Base-by-base conservation (phyloP, 2,113 vertebrate species). In the Phaetusa simplex region DNA sequence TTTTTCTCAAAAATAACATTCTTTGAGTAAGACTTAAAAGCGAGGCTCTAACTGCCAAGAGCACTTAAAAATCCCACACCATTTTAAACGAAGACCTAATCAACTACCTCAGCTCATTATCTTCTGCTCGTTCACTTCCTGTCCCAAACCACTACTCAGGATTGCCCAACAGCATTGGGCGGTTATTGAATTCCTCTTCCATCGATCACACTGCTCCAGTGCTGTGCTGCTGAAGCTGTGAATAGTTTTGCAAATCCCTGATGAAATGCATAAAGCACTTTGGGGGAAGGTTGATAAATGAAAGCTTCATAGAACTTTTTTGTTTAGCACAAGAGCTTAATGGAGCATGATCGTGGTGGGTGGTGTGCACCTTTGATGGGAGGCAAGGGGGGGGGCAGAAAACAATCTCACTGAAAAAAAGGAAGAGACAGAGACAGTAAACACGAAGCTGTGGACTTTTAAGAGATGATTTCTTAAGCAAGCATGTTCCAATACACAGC, bases 251-350 rank as follows among this genome's bases (percentile, higher is more conserved):
- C 66, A 97, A 93, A 93, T 96, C 91, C 96, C 95, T 53, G 83
- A 85, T 90, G 96, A 97, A 95, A 96, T 82, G 78, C 59, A 67
- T 93, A 90, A 95, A 80, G 86, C 91, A 93, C 91, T 97, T 89
- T 61, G 40, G 83, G 66, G 86, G 30, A 95, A 92, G 69, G 72
- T 56, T 97, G 94, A 97, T 95, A 96, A 96, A 97, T 96, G 88
- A 94, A 97, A 94, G 89, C 88, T 73, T 61, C 6, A 3, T 55
- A 79, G 81, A 92, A 95, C 19, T 61, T 94, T 92, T 94, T 93
- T 95, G 86, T 96, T 97, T 97, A 96, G 66, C 73, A 53, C 62
- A 87, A 96, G 93, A 92, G 66, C 88, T 96, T 97, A 97, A 96
- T 95, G 94, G 97, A 96, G 81, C 93, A 94, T 89, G 86, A 89